Percentiles rank a stretch among this genome's conserved stretches.
phyloP scores from a whole-genome alignment of 2,888 invertebrate species.

The Eretmocerus hayati region DNA sequence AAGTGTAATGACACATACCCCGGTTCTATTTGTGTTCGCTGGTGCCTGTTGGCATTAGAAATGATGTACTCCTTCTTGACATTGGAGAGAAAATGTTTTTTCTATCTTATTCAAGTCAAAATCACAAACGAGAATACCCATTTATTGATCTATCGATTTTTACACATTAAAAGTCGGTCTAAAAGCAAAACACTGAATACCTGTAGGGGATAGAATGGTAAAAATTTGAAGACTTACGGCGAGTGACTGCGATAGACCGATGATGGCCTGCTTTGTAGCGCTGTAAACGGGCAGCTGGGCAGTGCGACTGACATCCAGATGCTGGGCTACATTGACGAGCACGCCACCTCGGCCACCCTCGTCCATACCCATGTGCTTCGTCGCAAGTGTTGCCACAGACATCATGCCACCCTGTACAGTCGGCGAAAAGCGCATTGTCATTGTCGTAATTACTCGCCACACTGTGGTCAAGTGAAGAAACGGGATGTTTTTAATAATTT shows the following conservation, averaged over 20 bases:
- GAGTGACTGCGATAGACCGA: slow-evolving; percentile 37
- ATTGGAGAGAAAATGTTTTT: not conserved
- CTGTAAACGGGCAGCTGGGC: slow-evolving; percentile 40
- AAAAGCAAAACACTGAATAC: too few species aligned
- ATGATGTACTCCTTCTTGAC: not conserved
- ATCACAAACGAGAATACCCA: too few species aligned
- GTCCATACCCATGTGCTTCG: slow-evolving; percentile 44
- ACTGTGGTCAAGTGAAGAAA: too few species aligned
- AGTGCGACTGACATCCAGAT: slow-evolving; percentile 40
- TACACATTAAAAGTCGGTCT: too few species aligned
- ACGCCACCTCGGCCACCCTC: slow-evolving; percentile 46
- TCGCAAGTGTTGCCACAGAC: slow-evolving; percentile 39
- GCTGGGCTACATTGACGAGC: slow-evolving; percentile 48
- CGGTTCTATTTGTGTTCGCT: slow-evolving; percentile 38
- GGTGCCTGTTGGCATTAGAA: slow-evolving; percentile 28
- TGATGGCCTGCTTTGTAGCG: slow-evolving; percentile 42
- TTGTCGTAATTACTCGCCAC: too few species aligned
- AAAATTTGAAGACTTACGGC: too few species aligned
- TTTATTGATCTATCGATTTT: too few species aligned
- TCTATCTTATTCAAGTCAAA: too few species aligned
- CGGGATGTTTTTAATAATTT: too few species aligned
- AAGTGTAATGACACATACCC: slow-evolving; percentile 42
- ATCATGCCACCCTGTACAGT: slow-evolving; percentile 35
- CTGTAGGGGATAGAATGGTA: too few species aligned
- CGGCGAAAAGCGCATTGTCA: too few species aligned